These are phyloP conservation scores for Rhynchotus rufescens DNA, from an alignment of 2,797 vertebrate genomes.

Conservation along the genomic window DNA sequence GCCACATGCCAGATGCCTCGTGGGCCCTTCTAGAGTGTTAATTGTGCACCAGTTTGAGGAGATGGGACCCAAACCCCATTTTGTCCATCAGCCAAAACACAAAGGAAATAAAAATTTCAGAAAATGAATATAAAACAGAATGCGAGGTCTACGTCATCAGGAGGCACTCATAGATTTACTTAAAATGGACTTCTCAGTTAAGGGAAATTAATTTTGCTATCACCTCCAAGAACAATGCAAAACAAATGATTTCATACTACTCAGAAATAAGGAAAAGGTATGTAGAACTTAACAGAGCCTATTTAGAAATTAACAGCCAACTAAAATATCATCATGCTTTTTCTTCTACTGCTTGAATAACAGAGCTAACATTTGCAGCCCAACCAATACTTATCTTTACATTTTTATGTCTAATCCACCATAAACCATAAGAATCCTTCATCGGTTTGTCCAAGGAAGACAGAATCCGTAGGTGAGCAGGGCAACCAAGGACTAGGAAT, in stretches of 20 bases:
- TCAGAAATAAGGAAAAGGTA: neutral
- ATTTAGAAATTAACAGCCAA: neutral
- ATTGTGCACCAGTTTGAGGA: constrained; percentile 24
- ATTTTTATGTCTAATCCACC: neutral
- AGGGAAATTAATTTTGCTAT: neutral
- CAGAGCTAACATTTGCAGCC: neutral
- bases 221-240: constrained; percentile 37
- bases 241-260: constrained; percentile 2
- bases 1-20: constrained; percentile 46
- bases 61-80: neutral
- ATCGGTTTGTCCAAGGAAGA: neutral
- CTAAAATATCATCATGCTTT: neutral
- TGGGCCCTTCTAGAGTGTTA: neutral
- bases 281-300: neutral
- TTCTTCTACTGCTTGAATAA: neutral
- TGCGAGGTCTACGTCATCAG: neutral
- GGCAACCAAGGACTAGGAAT: constrained; percentile 3
- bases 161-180: constrained; percentile 12
- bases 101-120: neutral
- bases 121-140: neutral
- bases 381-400: neutral
- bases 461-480: neutral
- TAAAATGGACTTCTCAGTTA: constrained; percentile 46
- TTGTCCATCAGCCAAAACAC: neutral
- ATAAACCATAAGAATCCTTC: neutral